Conservation (phyloP, 2,113 vertebrate genomes). For the Centropristis striata region DNA sequence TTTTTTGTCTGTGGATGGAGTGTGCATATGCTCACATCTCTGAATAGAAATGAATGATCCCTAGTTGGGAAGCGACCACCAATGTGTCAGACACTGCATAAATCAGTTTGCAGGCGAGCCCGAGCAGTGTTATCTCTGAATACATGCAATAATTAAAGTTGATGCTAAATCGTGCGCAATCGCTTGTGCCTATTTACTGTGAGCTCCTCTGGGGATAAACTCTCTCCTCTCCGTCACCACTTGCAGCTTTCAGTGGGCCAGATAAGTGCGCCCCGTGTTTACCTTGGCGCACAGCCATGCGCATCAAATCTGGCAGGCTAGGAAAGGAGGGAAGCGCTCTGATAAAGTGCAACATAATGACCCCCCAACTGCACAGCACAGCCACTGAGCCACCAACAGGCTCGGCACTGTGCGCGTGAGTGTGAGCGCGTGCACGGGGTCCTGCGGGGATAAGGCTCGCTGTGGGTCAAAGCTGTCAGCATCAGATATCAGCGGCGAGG, state of each 20-base stretch:
- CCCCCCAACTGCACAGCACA: conserved; percentile 32
- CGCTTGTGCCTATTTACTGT: conserved; percentile 64
- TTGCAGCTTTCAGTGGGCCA: conserved; percentile 64
- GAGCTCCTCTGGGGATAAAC: conserved; percentile 58
- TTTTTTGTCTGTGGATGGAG: conserved; percentile 39
- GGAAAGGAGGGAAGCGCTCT: conserved; percentile 59
- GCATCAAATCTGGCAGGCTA: conserved; percentile 70
- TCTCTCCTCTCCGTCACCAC: conserved; percentile 47
- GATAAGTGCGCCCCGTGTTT: conserved; percentile 75
- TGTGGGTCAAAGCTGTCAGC: conserved; percentile 63
- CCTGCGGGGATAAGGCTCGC: conserved; percentile 40
- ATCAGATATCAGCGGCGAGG: conserved; percentile 63
- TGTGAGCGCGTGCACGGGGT: conserved; percentile 1
- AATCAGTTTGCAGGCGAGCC: conserved; percentile 62
- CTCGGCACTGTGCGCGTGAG: neutral
- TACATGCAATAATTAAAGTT: conserved; percentile 76
- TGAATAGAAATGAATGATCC: conserved; percentile 58
- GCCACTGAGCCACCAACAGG: neutral
- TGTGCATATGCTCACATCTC: conserved; percentile 61
- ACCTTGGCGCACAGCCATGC: conserved; percentile 74
- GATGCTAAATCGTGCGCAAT: conserved; percentile 72
- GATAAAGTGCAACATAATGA: conserved; percentile 70
- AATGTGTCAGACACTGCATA: conserved; percentile 67
- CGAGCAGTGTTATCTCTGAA: conserved; percentile 70
- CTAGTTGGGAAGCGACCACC: conserved; percentile 8